Conservation (phyloP, 1,140 invertebrate species). For the Lordiphosa clarofinis region DNA sequence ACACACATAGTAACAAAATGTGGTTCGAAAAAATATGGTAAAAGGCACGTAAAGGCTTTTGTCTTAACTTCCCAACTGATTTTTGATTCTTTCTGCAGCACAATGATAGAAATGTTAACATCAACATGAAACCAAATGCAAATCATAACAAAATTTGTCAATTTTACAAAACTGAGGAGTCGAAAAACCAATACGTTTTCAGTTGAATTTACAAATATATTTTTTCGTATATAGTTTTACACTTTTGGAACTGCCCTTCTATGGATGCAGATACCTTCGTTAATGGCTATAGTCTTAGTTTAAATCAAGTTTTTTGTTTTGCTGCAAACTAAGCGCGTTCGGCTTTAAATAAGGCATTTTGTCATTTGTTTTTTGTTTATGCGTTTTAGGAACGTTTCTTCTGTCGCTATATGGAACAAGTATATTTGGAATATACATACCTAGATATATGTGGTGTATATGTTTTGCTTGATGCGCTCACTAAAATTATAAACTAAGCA, state of each 20-base stretch:
- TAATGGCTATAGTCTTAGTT: too few relatives aligned
- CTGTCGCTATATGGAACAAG: slow-evolving; percentile 34
- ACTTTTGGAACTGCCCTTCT: too few relatives aligned
- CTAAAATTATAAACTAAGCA: slow-evolving; percentile 73
- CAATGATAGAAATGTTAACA: slow-evolving; percentile 65
- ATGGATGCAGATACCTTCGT: too few relatives aligned
- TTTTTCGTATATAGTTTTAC: slow-evolving; percentile 2
- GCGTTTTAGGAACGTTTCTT: slow-evolving; percentile 60
- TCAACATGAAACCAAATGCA: slow-evolving; percentile 33
- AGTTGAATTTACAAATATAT: slow-evolving; percentile 17
- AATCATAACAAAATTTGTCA: slow-evolving; percentile 44
- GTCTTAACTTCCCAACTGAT: slow-evolving; percentile 4
- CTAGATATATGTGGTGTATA: slow-evolving; percentile 31
- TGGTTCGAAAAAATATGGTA: slow-evolving; percentile 42
- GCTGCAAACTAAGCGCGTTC: slow-evolving; percentile 71
- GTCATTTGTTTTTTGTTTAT: slow-evolving; percentile 30
- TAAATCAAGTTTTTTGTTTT: slow-evolving; percentile 21
- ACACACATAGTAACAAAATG: slow-evolving; percentile 33
- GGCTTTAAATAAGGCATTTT: slow-evolving; percentile 70
- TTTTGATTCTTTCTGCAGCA: slow-evolving; percentile 27
- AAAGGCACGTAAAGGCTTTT: slow-evolving; percentile 70
- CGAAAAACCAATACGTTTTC: slow-evolving; percentile 7
- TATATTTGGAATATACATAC: slow-evolving; percentile 29
- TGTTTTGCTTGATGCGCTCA: slow-evolving; percentile 38
- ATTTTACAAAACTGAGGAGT: slow-evolving; percentile 19